Base-by-base conservation (phyloP, 2,888 invertebrate species). In the Drosophila cracens region DNA sequence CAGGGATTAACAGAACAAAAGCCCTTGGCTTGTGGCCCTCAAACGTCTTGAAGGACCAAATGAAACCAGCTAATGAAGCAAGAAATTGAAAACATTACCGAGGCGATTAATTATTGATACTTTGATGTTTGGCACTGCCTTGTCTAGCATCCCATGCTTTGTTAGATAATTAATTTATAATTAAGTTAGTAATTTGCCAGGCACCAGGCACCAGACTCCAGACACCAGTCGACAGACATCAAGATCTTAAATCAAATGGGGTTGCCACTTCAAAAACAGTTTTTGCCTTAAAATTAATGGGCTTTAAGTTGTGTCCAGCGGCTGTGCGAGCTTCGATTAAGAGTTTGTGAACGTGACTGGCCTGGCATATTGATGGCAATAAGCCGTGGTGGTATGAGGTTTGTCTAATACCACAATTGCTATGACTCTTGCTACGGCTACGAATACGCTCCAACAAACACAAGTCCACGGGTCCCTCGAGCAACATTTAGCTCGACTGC, bases 31-130 rank as follows among this genome's bases (percentile, higher is more conserved):
- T 27, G n/a, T 18, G 27, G 59, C 33, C 13, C n/a, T 33, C 48
- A 27, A 79, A 65, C 68, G 73, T 69, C 84, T 76, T 70, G 43
- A 65, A 67, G 63, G 51, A 54, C 56, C 56, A 74, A 87, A 79
- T 70, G 72, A 82, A 87, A 79, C 71, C 75, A 78, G 72, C 83
- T 85, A 87, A 89, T 89, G 89, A 89, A 83, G 89, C 87, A 81
- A 82, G 86, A 87, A 87, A 87, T 87, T 87, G 88, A 87, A 87
- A 89, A 87, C 89, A 89, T 87, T 87, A 85, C 79, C 83, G 72
- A 79, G 88, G 78, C 87, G 89, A 87, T 87, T 87, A 87, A 89
- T 87, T 87, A 89, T 89, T 87, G 87, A 87, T 87, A 81, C 89
- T 87, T 87, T 87, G 89, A 87, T 87, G 88, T 89, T 77, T 64